phyloP scores from a whole-genome alignment of 2,888 invertebrate species.

The Crocallis elinguaria region DNA sequence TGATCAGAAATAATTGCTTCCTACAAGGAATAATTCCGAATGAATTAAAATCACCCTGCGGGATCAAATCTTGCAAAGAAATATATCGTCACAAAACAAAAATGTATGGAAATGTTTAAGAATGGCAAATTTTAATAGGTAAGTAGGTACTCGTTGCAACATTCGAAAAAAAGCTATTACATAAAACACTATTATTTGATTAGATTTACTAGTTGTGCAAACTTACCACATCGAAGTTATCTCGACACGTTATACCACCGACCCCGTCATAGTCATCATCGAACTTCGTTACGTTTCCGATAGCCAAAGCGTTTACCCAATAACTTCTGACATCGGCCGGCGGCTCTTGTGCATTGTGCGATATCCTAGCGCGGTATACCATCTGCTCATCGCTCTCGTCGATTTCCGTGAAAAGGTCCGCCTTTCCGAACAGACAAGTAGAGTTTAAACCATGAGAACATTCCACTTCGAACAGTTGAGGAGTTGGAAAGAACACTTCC shows the following conservation, averaged over 20 bases:
- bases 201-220: not conserved
- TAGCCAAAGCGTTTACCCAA: constrained; percentile 64
- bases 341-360: constrained; percentile 59
- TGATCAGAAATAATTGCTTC: too few species aligned
- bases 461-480: constrained; percentile 76
- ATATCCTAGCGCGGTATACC: constrained; percentile 60
- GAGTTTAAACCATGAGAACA: constrained; percentile 66
- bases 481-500: constrained; percentile 86
- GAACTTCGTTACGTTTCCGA: constrained; percentile 50
- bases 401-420: constrained; percentile 61
- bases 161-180: not conserved
- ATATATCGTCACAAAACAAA: too few species aligned
- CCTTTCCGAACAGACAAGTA: constrained; percentile 66
- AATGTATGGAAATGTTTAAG: too few species aligned
- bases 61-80: too few species aligned
- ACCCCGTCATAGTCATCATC: constrained; percentile 59
- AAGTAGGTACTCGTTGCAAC: too few species aligned
- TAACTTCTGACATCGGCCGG: constrained; percentile 59
- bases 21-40: too few species aligned
- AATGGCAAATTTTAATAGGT: too few species aligned
- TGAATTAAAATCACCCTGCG: too few species aligned
- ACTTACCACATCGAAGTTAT: constrained; percentile 63
- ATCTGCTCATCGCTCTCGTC: constrained; percentile 49
- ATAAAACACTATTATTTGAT: not conserved
- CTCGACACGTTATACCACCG: constrained; percentile 62